These are phyloP conservation scores for Lerema accius DNA, from an alignment of 1,140 invertebrate species.

Conservation along the genomic window DNA sequence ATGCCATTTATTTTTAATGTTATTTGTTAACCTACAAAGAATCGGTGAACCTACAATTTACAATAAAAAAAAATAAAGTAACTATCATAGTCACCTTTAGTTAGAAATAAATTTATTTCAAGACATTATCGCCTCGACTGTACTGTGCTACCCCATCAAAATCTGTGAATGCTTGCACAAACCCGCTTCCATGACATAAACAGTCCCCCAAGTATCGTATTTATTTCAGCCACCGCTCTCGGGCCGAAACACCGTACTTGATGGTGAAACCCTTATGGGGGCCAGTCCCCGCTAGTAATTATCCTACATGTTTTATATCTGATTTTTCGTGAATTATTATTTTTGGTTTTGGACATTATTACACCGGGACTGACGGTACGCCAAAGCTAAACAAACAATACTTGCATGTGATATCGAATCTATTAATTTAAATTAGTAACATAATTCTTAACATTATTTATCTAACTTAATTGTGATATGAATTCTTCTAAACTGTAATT, in stretches of 20 bases:
- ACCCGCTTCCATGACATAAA: constrained; percentile 82
- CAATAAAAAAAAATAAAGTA: no score
- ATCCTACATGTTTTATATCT: constrained; percentile 79
- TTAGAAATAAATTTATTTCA: neutral
- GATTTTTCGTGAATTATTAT: constrained; percentile 80
- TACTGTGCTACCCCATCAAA: constrained; percentile 76
- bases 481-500: no score
- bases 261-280: constrained; percentile 62
- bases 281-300: constrained; percentile 74
- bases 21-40: no score
- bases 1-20: no score
- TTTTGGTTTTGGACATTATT: constrained; percentile 65
- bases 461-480: no score
- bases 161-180: constrained; percentile 83
- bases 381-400: constrained; percentile 13
- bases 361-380: constrained; percentile 52
- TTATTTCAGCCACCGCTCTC: constrained; percentile 51
- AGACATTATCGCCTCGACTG: constrained; percentile 48
- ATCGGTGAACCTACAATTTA: no score
- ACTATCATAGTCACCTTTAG: no score
- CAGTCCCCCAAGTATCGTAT: constrained; percentile 72
- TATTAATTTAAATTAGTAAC: neutral
- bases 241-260: constrained; percentile 55
- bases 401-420: neutral
- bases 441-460: no score